Conservation (phyloP, 2,113 vertebrate species). For the Oceanites oceanicus region DNA sequence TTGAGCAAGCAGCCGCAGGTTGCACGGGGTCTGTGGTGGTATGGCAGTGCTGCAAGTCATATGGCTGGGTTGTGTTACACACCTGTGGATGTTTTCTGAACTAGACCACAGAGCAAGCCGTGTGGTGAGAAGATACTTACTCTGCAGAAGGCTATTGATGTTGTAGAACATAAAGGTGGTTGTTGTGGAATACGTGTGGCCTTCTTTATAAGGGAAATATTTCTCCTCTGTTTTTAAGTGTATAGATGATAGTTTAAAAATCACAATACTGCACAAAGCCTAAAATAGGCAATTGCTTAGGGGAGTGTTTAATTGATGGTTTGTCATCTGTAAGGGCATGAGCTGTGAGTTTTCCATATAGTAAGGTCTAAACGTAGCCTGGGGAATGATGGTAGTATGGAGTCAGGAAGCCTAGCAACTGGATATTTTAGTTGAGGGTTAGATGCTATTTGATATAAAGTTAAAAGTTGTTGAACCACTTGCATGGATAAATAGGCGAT, state of each 20-base stretch:
- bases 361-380: background rate
- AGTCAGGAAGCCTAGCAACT: background rate
- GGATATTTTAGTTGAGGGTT: background rate
- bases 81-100: background rate
- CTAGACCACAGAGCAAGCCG: background rate
- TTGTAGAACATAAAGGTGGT: background rate
- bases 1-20: background rate
- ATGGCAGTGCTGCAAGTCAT: background rate
- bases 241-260: background rate
- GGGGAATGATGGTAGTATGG: background rate
- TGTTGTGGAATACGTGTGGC: background rate
- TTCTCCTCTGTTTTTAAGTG: background rate
- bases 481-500: background rate
- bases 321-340: background rate
- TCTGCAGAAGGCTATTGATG: background rate
- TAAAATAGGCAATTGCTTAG: background rate
- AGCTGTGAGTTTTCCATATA: background rate
- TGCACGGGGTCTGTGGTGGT: rapidly evolving
- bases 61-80: background rate
- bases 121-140: background rate
- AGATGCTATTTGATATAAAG: background rate
- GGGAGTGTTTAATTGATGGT: background rate
- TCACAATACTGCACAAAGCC: background rate
- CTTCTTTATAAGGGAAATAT: background rate
- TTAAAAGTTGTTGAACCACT: background rate